Conservation (phyloP, 2,797 vertebrate genomes). For the Arrhamphus sclerolepis region DNA sequence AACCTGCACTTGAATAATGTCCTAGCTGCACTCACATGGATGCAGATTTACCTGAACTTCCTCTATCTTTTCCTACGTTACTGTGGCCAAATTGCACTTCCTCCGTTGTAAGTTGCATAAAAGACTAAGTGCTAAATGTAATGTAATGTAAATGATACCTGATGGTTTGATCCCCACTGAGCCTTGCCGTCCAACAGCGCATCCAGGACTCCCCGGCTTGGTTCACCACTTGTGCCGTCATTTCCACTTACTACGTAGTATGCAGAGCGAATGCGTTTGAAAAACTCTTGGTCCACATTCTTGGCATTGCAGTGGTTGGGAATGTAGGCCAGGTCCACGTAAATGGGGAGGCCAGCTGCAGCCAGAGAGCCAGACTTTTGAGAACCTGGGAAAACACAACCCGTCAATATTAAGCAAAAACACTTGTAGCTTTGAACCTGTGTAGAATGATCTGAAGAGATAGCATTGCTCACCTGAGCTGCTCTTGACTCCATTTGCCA, state of each 20-base stretch:
- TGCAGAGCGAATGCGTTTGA: conserved; percentile 91
- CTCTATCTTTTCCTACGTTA: too few relatives aligned
- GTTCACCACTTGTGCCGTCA: conserved; percentile 88
- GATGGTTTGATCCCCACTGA: conserved; percentile 97
- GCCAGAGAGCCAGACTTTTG: conserved; percentile 82
- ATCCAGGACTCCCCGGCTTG: conserved; percentile 91
- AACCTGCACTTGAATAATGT: too few relatives aligned
- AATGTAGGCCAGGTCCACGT: conserved; percentile 97
- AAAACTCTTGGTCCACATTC: conserved; percentile 97
- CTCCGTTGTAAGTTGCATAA: too few relatives aligned
- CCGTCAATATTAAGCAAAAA: not conserved
- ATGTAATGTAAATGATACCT: conserved; percentile 81
- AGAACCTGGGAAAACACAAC: conserved; percentile 60
- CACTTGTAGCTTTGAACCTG: not conserved
- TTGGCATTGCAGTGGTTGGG: conserved; percentile 99
- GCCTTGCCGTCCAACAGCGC: conserved; percentile 95
- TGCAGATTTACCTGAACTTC: too few relatives aligned
- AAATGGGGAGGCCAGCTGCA: conserved; percentile 86
- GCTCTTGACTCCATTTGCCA: conserved; percentile 87
- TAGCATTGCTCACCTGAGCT: conserved; percentile 77
- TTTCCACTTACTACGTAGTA: conserved; percentile 99
- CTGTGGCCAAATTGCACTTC: too few relatives aligned
- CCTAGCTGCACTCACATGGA: too few relatives aligned
- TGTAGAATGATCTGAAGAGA: not conserved
- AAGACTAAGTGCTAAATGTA: too few relatives aligned